These are phyloP conservation scores for Cryptotermes secundus DNA, from an alignment of 1,140 invertebrate species.

Conservation along the genomic window DNA sequence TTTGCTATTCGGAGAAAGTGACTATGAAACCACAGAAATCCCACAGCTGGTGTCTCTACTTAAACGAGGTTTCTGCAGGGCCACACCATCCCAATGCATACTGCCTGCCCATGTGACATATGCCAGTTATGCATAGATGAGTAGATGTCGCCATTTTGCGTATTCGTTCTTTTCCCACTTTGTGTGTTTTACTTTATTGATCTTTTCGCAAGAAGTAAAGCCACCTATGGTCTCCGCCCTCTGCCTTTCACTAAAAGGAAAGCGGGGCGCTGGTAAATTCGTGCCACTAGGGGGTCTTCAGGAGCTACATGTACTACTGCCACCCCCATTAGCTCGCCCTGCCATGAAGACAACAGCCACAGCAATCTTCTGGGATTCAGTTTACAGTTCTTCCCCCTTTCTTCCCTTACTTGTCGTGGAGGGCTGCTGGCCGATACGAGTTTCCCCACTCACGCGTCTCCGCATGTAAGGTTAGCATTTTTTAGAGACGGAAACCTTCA, in stretches of 20 bases:
- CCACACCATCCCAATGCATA: too few species aligned
- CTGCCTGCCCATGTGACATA: too few species aligned
- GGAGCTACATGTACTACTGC: background rate
- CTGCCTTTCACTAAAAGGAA: background rate
- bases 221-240: background rate
- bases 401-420: background rate
- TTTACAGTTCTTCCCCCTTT: background rate
- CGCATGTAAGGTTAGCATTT: background rate
- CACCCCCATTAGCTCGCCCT: background rate
- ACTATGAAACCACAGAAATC: too few species aligned
- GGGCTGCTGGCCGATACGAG: background rate
- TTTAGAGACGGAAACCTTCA: background rate
- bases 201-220: background rate
- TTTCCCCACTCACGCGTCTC: background rate
- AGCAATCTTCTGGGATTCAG: background rate
- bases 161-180: background rate
- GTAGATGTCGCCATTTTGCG: background rate
- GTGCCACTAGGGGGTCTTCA: conserved; percentile 5
- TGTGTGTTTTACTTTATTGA: background rate
- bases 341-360: background rate
- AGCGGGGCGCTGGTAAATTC: background rate
- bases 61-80: too few species aligned
- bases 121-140: too few species aligned
- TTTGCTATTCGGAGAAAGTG: too few species aligned
- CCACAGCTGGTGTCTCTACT: too few species aligned